phyloP scores from a whole-genome alignment of 2,888 invertebrate genomes.

The Timema cristinae region DNA sequence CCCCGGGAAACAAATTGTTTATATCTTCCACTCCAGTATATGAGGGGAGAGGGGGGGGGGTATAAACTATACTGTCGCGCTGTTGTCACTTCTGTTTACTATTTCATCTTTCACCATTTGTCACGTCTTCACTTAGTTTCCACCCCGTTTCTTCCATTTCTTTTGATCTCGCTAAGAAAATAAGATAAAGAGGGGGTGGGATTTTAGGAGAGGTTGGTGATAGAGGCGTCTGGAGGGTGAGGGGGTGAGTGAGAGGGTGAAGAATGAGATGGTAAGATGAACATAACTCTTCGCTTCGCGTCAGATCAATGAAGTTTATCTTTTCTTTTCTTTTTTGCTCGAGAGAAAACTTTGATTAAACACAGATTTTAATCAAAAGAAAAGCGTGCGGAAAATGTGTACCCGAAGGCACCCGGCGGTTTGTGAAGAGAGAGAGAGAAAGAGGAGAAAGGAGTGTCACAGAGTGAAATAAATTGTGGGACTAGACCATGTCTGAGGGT shows the following conservation, averaged over 20 bases:
- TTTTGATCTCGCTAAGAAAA: too few relatives aligned
- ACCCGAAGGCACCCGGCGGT: neutral
- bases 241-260: neutral
- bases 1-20: too few relatives aligned
- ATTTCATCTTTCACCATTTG: slow-evolving; percentile 15
- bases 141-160: neutral
- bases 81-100: neutral
- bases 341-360: slow-evolving; percentile 27
- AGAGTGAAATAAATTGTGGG: slow-evolving; percentile 12
- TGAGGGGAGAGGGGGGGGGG: too few relatives aligned
- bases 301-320: slow-evolving; percentile 26
- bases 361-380: slow-evolving; percentile 29
- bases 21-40: too few relatives aligned
- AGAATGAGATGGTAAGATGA: neutral
- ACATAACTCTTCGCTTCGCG: slow-evolving; percentile 16
- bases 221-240: neutral
- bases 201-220: too few relatives aligned
- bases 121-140: slow-evolving; percentile 1
- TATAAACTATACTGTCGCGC: too few relatives aligned
- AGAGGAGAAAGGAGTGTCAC: slow-evolving; percentile 11
- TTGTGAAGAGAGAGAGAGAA: neutral
- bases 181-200: neutral
- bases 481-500: too few relatives aligned
- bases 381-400: slow-evolving; percentile 22
- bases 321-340: neutral